Percentiles rank a stretch among this genome's conserved stretches.
These are phyloP conservation scores for Campopleginae sp. DNA, from an alignment of 2,888 invertebrate species.

Conservation along the genomic window DNA sequence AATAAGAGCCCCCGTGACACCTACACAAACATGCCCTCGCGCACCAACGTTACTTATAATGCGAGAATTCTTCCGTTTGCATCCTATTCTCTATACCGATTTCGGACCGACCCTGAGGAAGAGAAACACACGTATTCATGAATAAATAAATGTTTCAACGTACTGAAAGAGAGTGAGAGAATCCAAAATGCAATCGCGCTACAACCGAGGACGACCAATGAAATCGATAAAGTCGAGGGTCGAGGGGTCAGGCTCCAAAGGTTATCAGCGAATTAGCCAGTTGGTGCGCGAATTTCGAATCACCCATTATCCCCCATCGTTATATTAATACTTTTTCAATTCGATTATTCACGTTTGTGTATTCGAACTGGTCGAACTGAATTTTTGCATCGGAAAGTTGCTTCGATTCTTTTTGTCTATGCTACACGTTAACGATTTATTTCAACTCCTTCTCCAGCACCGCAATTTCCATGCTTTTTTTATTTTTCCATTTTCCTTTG, in stretches of 20 bases:
- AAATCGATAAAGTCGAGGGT: conserved; percentile 50
- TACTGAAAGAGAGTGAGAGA: conserved; percentile 21
- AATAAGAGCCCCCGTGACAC: conserved; percentile 67
- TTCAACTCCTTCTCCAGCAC: no score
- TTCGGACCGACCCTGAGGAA: not conserved
- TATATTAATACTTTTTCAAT: not conserved
- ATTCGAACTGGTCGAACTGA: not conserved
- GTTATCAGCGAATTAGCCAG: conserved; percentile 15
- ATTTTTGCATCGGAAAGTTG: not conserved
- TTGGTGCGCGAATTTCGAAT: not conserved
- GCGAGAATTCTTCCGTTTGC: conserved; percentile 61
- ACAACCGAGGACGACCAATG: conserved; percentile 34
- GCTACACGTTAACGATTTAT: not conserved
- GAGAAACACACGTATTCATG: conserved; percentile 16
- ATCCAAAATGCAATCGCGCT: conserved; percentile 16
- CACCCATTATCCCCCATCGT: not conserved
- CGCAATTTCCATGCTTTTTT: no score
- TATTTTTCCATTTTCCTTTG: no score
- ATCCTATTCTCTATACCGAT: conserved; percentile 50
- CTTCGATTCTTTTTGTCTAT: not conserved
- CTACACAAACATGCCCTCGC: conserved; percentile 60
- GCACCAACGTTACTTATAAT: conserved; percentile 62
- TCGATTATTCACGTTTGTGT: not conserved
- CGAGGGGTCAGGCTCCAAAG: not conserved
- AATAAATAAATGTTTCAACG: conserved; percentile 42